Base-by-base conservation (phyloP, 2,888 invertebrate species). In the Athripsodes cinereus region DNA sequence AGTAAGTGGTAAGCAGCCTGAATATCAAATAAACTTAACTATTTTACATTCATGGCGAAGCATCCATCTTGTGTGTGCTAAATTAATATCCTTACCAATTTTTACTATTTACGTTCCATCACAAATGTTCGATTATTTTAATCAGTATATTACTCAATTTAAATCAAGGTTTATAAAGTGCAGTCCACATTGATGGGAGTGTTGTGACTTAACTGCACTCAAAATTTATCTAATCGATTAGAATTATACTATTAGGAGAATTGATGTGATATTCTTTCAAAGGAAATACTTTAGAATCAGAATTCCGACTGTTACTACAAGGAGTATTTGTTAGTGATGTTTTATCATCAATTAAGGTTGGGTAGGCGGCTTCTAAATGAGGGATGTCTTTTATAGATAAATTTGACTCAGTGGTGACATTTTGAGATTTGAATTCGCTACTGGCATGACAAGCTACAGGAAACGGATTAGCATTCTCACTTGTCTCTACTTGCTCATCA, bases 361-460 rank as follows among this genome's bases (percentile, higher is more conserved):
- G 55, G 2, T 53, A 56, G 16, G 60, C 54, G 1, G 58, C 58
- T 44, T 58, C 52, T 20, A 57, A 31, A 10, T 52, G 22, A 18
- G 52, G 22, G 21, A 51, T 49, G 10, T 76, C 75, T 66, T 75
- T 75, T 1, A 74, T 71, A 1, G 76, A 72, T 54, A 74, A 66
- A 11, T 72, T 70, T 8, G 26, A 52, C 53, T 71, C 71, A 1
- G 78, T 76, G 0, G 76, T 75, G 0, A 75, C 75, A 68, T 57
- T 75, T 65, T 57, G 76, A 72, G 10, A 75, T 73, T 11, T 74
- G 73, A 1, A 75, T 74, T 26, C 6, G 73, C 75, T 13, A 69
- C 74, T 21, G 73, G 72, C 10, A 76, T 78, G 65, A 76, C 78
- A 68, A 72, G 74, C 46, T n/a, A 57, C 58, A 5, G 58, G 58